These are phyloP conservation scores for Crax fasciolata DNA, from an alignment of 2,797 vertebrate genomes.

Conservation along the genomic window DNA sequence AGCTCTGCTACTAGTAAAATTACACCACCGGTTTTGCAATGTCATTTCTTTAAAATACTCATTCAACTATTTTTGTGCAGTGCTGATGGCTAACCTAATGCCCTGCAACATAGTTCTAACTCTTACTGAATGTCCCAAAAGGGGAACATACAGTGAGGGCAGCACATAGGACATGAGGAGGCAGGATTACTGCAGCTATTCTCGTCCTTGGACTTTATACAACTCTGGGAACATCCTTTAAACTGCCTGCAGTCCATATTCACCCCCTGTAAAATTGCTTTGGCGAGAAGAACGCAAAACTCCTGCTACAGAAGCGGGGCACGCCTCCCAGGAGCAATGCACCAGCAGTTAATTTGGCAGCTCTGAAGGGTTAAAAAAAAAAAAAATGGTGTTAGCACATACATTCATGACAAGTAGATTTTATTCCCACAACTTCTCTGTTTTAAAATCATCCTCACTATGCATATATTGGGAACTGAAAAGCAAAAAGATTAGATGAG, in stretches of 20 bases:
- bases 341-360: background rate
- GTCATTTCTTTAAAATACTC: constrained; percentile 50
- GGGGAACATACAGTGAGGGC: background rate
- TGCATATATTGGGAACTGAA: background rate
- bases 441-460: background rate
- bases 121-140: constrained; percentile 15
- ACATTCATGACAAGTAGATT: accelerated
- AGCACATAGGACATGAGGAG: background rate
- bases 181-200: constrained; percentile 34
- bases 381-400: background rate
- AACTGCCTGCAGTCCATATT: background rate
- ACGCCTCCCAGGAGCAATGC: background rate
- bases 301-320: background rate
- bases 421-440: background rate
- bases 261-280: background rate
- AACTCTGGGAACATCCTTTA: background rate
- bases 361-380: background rate
- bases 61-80: background rate
- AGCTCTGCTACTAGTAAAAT: background rate
- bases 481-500: background rate
- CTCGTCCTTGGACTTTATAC: background rate
- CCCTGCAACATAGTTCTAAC: background rate
- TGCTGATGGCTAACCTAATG: background rate
- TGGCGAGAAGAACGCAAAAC: background rate
- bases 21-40: background rate